Evolutionary conservation across 2,888 invertebrate species (phyloP).

Genomic region (Glyphotaelius pellucidus): DNA sequence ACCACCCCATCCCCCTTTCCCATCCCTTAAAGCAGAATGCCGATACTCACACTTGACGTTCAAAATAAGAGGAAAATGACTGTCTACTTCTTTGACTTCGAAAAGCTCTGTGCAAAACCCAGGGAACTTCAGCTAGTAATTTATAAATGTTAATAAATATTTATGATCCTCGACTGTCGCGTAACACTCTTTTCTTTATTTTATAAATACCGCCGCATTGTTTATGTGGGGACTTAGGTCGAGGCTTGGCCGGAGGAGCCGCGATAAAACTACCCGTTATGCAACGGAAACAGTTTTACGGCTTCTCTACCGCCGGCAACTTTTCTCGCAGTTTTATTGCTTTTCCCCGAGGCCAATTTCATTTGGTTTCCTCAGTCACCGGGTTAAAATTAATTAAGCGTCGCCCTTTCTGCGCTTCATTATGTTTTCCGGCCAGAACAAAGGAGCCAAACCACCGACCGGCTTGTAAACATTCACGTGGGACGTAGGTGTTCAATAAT

Average conservation of each 20-base stretch:
- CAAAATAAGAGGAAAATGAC: no score
- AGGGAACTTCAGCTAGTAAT: no score
- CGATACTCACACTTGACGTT: no score
- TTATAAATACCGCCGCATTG: background rate
- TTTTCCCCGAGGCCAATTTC: background rate
- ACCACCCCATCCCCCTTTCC: no score
- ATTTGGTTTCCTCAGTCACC: background rate
- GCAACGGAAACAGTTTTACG: conserved; percentile 21
- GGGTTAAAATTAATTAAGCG: conserved; percentile 22
- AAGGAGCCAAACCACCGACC: background rate
- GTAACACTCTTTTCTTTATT: background rate
- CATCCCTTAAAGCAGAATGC: no score
- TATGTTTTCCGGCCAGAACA: background rate
- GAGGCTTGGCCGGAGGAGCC: background rate
- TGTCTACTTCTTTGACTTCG: no score
- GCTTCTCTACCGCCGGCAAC: background rate
- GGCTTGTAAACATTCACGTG: background rate
- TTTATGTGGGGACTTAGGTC: background rate
- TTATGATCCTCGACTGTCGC: background rate
- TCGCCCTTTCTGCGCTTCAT: background rate
- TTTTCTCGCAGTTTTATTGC: conserved; percentile 11
- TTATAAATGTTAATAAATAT: background rate
- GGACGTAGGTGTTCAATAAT: background rate
- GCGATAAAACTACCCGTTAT: conserved; percentile 18
- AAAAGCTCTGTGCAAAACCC: no score